Conservation (phyloP, 1,140 invertebrate genomes). For the Sitodiplosis mosellana region DNA sequence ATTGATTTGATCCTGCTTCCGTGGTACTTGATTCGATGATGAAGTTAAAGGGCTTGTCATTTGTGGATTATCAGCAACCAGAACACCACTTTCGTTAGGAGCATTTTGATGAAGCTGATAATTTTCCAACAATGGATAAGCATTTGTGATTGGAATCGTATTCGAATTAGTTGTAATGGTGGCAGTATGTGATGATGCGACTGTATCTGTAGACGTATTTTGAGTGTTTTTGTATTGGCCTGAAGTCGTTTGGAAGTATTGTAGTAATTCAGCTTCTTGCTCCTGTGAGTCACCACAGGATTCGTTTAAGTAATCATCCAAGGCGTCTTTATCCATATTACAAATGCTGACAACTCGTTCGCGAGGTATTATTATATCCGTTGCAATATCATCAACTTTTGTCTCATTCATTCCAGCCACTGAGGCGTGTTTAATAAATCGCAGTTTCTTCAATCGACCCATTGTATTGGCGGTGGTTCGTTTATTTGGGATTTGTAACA, state of each 20-base stretch:
- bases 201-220: slow-evolving; percentile 5
- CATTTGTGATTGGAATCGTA: too few relatives aligned
- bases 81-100: too few relatives aligned
- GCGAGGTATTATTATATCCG: slow-evolving; percentile 24
- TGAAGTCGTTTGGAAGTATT: slow-evolving; percentile 48
- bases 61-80: too few relatives aligned
- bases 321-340: slow-evolving; percentile 53
- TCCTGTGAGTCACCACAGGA: slow-evolving; percentile 57
- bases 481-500: too few relatives aligned
- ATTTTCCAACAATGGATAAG: slow-evolving; percentile 6
- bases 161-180: too few relatives aligned
- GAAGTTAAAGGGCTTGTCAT: too few relatives aligned
- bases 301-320: slow-evolving; percentile 54
- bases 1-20: neutral
- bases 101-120: neutral
- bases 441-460: too few relatives aligned
- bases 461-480: too few relatives aligned
- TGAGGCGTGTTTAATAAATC: too few relatives aligned
- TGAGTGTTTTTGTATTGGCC: slow-evolving; percentile 14
- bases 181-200: too few relatives aligned
- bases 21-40: neutral
- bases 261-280: slow-evolving; percentile 56
- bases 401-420: too few relatives aligned
- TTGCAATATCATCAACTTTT: slow-evolving; percentile 7
- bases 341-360: slow-evolving; percentile 46